Evolutionary conservation across 2,797 vertebrate species (phyloP).

Genomic region (Pseudochaenichthys georgianus): DNA sequence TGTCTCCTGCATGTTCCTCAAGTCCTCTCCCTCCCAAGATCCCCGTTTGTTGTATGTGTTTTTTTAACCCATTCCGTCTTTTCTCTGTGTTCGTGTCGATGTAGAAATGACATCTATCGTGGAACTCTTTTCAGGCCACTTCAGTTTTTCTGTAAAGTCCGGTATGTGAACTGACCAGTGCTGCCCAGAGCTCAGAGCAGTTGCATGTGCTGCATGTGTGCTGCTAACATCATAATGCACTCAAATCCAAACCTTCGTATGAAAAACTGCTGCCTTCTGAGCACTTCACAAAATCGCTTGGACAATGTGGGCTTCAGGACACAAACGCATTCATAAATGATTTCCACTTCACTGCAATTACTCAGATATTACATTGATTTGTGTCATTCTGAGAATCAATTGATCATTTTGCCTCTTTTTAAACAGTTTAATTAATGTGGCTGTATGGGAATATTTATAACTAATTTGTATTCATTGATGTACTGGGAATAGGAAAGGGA

Average conservation of each 20-base stretch:
- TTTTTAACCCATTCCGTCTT: conserved; percentile 67
- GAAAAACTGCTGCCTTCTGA: conserved; percentile 35
- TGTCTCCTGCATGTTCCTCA: conserved; percentile 70
- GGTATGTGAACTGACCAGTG: conserved; percentile 82
- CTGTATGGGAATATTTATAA: conserved; percentile 27
- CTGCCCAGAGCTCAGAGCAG: conserved; percentile 55
- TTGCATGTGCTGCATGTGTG: conserved; percentile 82
- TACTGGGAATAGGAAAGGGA: conserved; percentile 3
- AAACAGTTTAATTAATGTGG: conserved; percentile 24
- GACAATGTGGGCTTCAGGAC: conserved; percentile 39
- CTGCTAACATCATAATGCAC: conserved; percentile 66
- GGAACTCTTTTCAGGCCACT: conserved; percentile 86
- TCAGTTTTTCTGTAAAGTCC: conserved; percentile 86
- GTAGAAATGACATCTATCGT: conserved; percentile 85
- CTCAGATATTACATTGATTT: conserved; percentile 33
- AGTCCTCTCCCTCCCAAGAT: conserved; percentile 39
- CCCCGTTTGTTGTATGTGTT: conserved; percentile 55
- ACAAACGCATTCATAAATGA: conserved; percentile 14
- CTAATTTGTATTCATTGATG: conserved; percentile 48
- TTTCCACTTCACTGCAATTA: conserved; percentile 33
- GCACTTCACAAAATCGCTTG: conserved; percentile 45
- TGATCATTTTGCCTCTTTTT: conserved; percentile 26
- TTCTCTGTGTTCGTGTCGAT: conserved; percentile 79
- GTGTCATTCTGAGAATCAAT: conserved; percentile 24
- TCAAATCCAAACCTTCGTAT: conserved; percentile 50